Evolutionary conservation across 2,797 vertebrate species (phyloP), one percentile per base, ranked within the genome.

Genomic region (Schizothorax lantsangensis): DNA sequence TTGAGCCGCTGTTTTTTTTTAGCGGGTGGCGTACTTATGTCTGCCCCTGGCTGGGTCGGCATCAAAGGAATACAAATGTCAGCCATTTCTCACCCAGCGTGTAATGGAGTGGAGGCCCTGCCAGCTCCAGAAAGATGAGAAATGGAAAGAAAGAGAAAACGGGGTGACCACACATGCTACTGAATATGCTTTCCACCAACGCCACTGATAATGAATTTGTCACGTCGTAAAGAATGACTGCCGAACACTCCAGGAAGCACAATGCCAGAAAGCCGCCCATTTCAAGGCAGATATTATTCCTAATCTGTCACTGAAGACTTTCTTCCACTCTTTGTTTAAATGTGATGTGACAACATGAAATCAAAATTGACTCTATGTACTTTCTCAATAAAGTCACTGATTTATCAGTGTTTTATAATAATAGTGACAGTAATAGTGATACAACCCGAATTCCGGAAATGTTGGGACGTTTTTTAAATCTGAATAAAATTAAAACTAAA

Each of bases 31-130:
- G 80, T 87, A 91, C 91, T 88, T 80, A 92, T 84, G 92, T 93
- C 92, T 94, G 91, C 90, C 88, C 81, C 90, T 91, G 91, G 89
- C 87, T 72, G 90, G 91, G 90, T 87, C 79, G 14, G 92, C 93
- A 94, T 95, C 94, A 95, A 94, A 95, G 94, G 89, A 94, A 95
- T 93, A 93, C 89, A 93, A 93, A 91, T 91, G 93, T 95, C 94
- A 95, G 94, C 93, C 94, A 91, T 95, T 95, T 95, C 92, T 95
- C 92, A 93, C 91, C 90, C 91, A 91, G 92, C 86, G 14, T 94
- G 92, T 93, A 90, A 94, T 92, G 91, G 89, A 92, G 87, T 87
- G 9, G 91, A 92, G 92, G 91, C 91, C 91, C 89, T 89, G 90
- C 91, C 90, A 90, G 88, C 88, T 85, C 91, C 87, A 91, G 84